These are phyloP conservation scores for Heliconius sara DNA, from an alignment of 2,888 invertebrate species.

Conservation along the genomic window DNA sequence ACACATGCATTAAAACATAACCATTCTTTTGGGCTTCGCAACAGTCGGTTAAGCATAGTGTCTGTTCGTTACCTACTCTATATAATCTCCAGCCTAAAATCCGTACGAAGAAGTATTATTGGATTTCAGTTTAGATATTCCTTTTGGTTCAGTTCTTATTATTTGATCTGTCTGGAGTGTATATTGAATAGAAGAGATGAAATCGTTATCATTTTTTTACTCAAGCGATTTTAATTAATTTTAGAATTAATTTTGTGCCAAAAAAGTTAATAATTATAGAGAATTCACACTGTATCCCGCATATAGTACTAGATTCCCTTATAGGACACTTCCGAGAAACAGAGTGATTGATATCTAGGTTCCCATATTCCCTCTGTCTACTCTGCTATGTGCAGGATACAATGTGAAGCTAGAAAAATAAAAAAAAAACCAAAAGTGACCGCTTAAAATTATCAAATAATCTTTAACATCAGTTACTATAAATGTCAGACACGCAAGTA, in stretches of 20 bases:
- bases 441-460: too few species aligned
- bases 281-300: too few species aligned
- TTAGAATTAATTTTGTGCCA: background rate
- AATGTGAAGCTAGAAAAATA: too few species aligned
- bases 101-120: conserved; percentile 69
- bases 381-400: too few species aligned
- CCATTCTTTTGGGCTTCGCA: background rate
- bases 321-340: too few species aligned
- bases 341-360: too few species aligned
- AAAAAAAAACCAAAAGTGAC: too few species aligned
- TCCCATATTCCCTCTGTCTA: too few species aligned
- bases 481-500: too few species aligned
- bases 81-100: conserved; percentile 60
- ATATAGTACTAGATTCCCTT: too few species aligned
- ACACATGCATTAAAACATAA: too few species aligned
- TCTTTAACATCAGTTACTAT: too few species aligned
- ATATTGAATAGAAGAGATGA: background rate
- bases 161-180: conserved; percentile 30
- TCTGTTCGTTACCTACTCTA: conserved; percentile 50
- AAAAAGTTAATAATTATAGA: background rate
- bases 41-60: background rate
- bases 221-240: background rate
- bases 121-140: conserved; percentile 64
- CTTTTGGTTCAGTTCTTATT: conserved; percentile 46
- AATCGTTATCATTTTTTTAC: background rate